Evolutionary conservation across 23 tunicate genomes (phyloP), one percentile per base, ranked within the genome.

Genomic region (Trididemnum clinides): DNA sequence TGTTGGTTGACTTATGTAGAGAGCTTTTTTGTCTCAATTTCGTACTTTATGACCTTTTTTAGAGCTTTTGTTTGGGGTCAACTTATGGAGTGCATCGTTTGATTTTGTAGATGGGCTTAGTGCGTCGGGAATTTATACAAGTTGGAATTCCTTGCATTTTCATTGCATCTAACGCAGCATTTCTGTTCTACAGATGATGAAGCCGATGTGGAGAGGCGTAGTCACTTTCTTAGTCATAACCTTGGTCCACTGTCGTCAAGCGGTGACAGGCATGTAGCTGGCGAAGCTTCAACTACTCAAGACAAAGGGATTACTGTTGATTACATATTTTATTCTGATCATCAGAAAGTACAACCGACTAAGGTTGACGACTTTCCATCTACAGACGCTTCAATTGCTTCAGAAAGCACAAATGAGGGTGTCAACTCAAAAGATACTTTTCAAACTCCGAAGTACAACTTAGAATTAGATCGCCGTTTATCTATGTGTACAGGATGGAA

Each of bases 291-390:
- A 5, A 88, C 97, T 1, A 88, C 69, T 25, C 97, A 92, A 76
- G 87, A 92, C 35, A 51, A 65, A 4, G 97, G 97, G 0, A 74
- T 88, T 29, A 92, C 97, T 22, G 97, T 92, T 0, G 97, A 92
- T 77, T 92, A 88, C 71, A 92, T 92, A 0, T 92, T 92, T 50
- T 84, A 88, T 50, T 77, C 97, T 4, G 12, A 78, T 28, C 34
- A 37, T 33, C 32, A 81, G 21, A 33, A 20, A 25, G 10, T 30
- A 19, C 7, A 1, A 7, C 75, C 36, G 28, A 7, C 12, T 2
- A 30, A 69, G 36, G 19, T 5, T 69, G n/a, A 33, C 31, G 15
- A 23, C 27, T 19, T 23, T n/a, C 6, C 5, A 4, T 20, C 27
- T n/a, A 12, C 69, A 5, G 25, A 20, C 5, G 25, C 23, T 19